Evolutionary conservation across 2,888 invertebrate species (phyloP).

Genomic region (Monochamus alternatus): DNA sequence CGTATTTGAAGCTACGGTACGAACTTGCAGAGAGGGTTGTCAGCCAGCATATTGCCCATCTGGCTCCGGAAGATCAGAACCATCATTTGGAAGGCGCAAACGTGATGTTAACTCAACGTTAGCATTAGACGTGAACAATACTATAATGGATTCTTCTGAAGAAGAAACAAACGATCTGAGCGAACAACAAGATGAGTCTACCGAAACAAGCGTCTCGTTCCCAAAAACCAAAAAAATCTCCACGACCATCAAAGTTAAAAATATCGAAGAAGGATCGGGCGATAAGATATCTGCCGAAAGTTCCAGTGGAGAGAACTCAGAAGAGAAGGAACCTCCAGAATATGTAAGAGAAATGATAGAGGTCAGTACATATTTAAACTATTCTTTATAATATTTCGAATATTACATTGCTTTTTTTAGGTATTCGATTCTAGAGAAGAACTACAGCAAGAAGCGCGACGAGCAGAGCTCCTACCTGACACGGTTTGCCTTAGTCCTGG

Average conservation of each 20-base stretch:
- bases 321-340: constrained; percentile 73
- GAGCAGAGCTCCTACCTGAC: constrained; percentile 78
- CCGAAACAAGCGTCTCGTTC: constrained; percentile 64
- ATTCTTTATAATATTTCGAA: neutral
- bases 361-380: constrained; percentile 70
- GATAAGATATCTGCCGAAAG: constrained; percentile 70
- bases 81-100: constrained; percentile 85
- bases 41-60: constrained; percentile 92
- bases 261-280: constrained; percentile 63
- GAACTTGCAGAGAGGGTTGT: constrained; percentile 91
- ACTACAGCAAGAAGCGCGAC: constrained; percentile 79
- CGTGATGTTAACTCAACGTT: constrained; percentile 71
- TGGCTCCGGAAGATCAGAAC: constrained; percentile 82
- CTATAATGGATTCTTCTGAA: constrained; percentile 34
- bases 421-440: constrained; percentile 88
- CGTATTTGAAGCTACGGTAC: constrained; percentile 93
- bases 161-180: constrained; percentile 55
- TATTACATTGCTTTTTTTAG: constrained; percentile 68
- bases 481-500: constrained; percentile 87
- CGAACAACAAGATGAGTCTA: constrained; percentile 46
- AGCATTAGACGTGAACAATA: constrained; percentile 56
- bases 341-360: constrained; percentile 93
- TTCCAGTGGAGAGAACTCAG: constrained; percentile 73
- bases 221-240: constrained; percentile 62
- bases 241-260: constrained; percentile 24